Evolutionary conservation across 2,113 vertebrate genomes (phyloP), one percentile per base, ranked within the genome.

Genomic region (Lampris megalopsis): DNA sequence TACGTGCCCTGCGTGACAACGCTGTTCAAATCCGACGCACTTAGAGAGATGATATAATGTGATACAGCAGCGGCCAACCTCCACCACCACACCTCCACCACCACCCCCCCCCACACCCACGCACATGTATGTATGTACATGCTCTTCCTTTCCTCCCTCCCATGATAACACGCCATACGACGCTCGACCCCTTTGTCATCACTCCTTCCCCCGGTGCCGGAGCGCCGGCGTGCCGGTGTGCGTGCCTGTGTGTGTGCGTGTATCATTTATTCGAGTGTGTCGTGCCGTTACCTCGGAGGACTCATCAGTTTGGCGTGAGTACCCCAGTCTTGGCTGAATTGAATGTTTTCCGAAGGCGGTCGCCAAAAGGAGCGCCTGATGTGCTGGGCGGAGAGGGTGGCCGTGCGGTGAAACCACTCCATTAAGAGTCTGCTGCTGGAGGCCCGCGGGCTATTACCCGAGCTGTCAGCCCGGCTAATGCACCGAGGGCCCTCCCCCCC

Each of bases 181-280:
- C 43, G 24, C 0, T 2, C 50, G 40, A 61, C 61, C 50, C 24
- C 37, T 6, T 7, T 1, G 37, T 68, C 49, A 42, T 71, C 71
- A 71, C 61, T 73, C 56, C 36, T 76, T 68, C 53, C 52, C 10
- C 1, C 24, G 48, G 42, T 56, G 73, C 45, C 2, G 6, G 38
- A 5, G 47, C 3, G 24, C 1, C 38, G 62, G 49, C 58, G 52
- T 49, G 49, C 42, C 63, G 63, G 54, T 49, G 11, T 45, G 52
- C 38, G 49, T 53, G 63, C 36, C 24, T n/a, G 53, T 45, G 42
- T 48, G 53, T 5, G 74, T 66, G 50, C 47, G 57, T 76, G 36
- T 80, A 61, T 53, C 71, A 68, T 62, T 47, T 75, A 73, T 45
- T 48, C 49, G 58, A 65, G 50, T 13, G n/a, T 53, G 13, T 53